These are phyloP conservation scores for Toxotes jaculatrix DNA, from an alignment of 2,113 vertebrate species.

Conservation along the genomic window DNA sequence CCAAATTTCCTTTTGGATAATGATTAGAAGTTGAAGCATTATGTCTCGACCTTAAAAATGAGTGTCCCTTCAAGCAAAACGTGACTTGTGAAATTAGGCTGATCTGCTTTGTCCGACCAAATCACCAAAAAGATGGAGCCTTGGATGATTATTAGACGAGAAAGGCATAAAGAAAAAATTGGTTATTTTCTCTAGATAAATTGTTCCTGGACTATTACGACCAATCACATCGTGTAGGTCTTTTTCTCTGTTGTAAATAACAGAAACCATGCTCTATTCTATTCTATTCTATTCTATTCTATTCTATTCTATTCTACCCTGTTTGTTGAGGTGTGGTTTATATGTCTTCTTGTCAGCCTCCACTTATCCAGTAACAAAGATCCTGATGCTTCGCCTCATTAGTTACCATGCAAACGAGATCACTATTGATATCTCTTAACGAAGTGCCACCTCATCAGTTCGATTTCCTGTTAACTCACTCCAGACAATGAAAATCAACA, in stretches of 20 bases:
- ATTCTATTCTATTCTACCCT: background rate
- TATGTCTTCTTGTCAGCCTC: slow-evolving; percentile 60
- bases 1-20: background rate
- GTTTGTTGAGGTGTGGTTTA: slow-evolving; percentile 31
- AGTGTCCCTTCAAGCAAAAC: background rate
- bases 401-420: slow-evolving; percentile 74
- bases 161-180: too few species aligned
- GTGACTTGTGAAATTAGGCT: background rate
- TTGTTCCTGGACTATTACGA: background rate
- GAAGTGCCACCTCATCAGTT: slow-evolving; percentile 73
- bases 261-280: background rate
- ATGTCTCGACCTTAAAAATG: background rate
- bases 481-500: slow-evolving; percentile 75
- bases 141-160: background rate
- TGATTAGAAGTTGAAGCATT: background rate
- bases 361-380: slow-evolving; percentile 68
- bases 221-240: background rate
- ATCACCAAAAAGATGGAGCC: background rate
- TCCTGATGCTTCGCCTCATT: slow-evolving; percentile 61
- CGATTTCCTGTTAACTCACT: slow-evolving; percentile 76
- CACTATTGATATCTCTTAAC: slow-evolving; percentile 76
- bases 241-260: background rate
- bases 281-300: background rate
- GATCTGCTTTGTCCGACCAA: background rate
- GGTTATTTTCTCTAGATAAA: background rate